Conservation (phyloP, 1,140 invertebrate species). For the Globodera rostochiensis region DNA sequence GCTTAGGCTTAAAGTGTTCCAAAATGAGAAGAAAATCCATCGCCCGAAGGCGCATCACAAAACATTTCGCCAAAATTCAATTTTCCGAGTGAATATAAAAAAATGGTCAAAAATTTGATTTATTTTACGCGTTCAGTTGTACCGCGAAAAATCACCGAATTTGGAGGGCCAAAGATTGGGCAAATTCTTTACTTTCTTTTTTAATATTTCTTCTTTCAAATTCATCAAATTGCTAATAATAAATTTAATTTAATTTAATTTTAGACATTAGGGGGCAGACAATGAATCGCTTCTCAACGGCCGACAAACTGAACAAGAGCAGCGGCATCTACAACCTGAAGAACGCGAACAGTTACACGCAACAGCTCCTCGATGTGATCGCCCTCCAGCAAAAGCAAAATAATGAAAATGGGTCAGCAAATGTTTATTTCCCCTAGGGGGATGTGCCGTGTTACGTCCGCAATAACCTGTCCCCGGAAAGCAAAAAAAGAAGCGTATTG, state of each 20-base stretch:
- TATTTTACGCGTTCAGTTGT: not conserved
- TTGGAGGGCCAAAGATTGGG: not conserved
- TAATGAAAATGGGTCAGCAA: not conserved
- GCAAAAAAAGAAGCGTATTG: not conserved
- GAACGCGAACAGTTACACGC: not conserved
- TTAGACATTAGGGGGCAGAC: not conserved
- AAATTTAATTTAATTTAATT: not conserved
- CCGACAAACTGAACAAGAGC: conserved; percentile 25
- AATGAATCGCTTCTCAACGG: conserved; percentile 31
- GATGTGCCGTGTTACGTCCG: not conserved
- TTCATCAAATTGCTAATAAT: not conserved
- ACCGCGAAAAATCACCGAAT: not conserved
- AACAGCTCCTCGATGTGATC: conserved; percentile 1
- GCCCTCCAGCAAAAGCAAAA: not conserved
- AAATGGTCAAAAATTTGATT: not conserved
- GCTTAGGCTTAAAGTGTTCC: conserved; percentile 3
- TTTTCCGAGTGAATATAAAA: not conserved
- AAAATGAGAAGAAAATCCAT: not conserved
- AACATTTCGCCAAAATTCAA: not conserved
- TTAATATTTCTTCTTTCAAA: not conserved
- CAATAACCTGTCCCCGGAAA: not conserved
- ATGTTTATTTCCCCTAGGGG: not conserved
- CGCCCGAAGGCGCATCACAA: not conserved
- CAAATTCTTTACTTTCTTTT: not conserved
- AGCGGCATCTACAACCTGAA: not conserved